Percentiles rank a stretch among this genome's conserved stretches.
Conservation (phyloP, 2,113 vertebrate species). For the Regulus satrapa region DNA sequence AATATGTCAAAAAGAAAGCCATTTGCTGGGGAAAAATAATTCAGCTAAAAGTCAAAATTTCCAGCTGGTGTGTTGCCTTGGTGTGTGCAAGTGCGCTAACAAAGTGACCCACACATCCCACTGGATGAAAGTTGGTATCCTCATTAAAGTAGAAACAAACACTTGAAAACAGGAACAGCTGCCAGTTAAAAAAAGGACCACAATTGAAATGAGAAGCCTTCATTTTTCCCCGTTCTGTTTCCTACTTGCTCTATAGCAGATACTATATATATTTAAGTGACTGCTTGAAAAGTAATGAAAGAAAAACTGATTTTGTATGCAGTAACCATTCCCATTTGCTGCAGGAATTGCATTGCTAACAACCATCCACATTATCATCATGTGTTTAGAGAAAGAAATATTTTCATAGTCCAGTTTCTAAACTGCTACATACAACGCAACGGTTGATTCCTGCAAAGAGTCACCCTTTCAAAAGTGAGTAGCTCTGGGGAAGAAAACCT, state of each 20-base stretch:
- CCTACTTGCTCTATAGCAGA: conserved; percentile 7
- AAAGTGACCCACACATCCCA: conserved; percentile 75
- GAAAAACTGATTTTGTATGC: conserved; percentile 50
- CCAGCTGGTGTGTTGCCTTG: conserved; percentile 73
- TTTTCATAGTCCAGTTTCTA: conserved; percentile 33
- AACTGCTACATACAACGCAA: neutral
- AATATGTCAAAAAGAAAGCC: conserved; percentile 83
- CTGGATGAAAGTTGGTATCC: conserved; percentile 79
- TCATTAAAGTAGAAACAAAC: conserved; percentile 85
- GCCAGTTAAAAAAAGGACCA: conserved; percentile 52
- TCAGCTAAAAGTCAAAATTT: conserved; percentile 77
- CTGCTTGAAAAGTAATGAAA: conserved; percentile 60
- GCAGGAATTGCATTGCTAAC: conserved; percentile 10
- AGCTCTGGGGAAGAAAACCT: neutral
- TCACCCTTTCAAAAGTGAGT: neutral
- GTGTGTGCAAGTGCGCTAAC: conserved; percentile 68
- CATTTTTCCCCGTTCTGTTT: conserved; percentile 42
- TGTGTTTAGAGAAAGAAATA: conserved; percentile 5
- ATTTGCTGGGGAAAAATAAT: conserved; percentile 79
- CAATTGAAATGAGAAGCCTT: conserved; percentile 22
- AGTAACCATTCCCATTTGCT: conserved; percentile 11
- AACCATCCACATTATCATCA: neutral
- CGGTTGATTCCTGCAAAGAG: neutral
- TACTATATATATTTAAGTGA: conserved; percentile 37
- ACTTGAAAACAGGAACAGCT: conserved; percentile 74